phyloP scores from a whole-genome alignment of 2,113 vertebrate species.

The Melanocharis versteri region DNA sequence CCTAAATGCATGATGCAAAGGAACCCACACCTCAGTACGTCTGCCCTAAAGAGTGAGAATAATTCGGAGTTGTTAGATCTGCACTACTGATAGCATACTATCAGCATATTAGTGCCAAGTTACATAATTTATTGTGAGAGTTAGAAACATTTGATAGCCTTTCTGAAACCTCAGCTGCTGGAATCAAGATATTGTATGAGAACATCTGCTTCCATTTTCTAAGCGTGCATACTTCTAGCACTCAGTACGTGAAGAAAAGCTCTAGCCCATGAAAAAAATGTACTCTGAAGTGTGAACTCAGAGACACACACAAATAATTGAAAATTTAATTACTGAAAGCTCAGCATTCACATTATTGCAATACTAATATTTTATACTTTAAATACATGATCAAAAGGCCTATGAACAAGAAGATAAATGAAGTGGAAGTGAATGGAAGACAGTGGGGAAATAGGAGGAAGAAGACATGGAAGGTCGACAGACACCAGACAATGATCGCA shows the following conservation, averaged over 20 bases:
- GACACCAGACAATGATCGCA: background rate
- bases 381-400: background rate
- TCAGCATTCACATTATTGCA: background rate
- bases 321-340: background rate
- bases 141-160: constrained; percentile 3
- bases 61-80: constrained; percentile 39
- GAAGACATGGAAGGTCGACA: background rate
- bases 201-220: constrained; percentile 38
- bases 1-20: constrained; percentile 38
- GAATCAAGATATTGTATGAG: constrained; percentile 22
- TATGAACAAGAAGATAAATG: background rate
- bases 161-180: constrained; percentile 46
- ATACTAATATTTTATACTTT: background rate
- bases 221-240: background rate
- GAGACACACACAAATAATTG: background rate
- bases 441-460: background rate
- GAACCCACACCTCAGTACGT: constrained; percentile 45
- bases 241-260: background rate
- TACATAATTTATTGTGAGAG: constrained; percentile 29
- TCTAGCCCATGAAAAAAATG: background rate
- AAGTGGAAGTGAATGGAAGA: background rate
- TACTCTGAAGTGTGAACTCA: background rate
- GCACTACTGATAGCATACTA: background rate
- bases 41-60: constrained; percentile 37
- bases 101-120: background rate